Conservation (phyloP, 2,113 vertebrate genomes). For the Cheirogaleus medius region DNA sequence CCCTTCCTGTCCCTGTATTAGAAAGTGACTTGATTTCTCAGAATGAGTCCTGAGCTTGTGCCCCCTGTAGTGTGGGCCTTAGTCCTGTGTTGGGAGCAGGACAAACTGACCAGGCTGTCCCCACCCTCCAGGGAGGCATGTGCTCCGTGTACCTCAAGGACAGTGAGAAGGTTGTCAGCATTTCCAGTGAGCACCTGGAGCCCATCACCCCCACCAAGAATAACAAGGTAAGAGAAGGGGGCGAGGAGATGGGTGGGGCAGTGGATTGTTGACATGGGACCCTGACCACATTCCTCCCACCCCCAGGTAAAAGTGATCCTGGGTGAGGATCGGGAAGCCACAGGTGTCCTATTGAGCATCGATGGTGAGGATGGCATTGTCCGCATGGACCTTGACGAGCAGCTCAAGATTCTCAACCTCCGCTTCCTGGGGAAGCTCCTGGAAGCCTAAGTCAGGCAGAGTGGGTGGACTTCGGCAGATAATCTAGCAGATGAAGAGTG, state of each 20-base stretch:
- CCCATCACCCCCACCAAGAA: slow-evolving; percentile 96
- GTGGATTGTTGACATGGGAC: not conserved
- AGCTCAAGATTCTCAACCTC: slow-evolving; percentile 96
- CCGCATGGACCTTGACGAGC: slow-evolving; percentile 93
- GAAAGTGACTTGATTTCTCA: not conserved
- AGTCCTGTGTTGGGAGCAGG: not conserved
- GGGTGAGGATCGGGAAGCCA: slow-evolving; percentile 95
- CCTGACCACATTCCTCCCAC: not conserved
- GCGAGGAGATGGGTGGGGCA: accelerated
- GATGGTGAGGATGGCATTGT: slow-evolving; percentile 96
- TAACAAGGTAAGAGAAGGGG: slow-evolving; percentile 90
- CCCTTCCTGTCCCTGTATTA: not conserved
- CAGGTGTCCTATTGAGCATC: slow-evolving; percentile 92
- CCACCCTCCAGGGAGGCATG: slow-evolving; percentile 89
- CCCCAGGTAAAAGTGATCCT: slow-evolving; percentile 94
- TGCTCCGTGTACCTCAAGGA: slow-evolving; percentile 95
- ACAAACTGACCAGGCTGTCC: not conserved
- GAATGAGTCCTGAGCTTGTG: not conserved
- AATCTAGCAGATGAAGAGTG: not conserved
- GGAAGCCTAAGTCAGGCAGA: slow-evolving; percentile 79
- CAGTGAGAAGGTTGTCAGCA: slow-evolving; percentile 95
- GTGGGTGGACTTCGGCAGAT: not conserved
- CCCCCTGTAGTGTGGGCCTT: not conserved
- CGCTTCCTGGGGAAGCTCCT: slow-evolving; percentile 94
- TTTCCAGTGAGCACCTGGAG: slow-evolving; percentile 95